Conservation (phyloP, 2,888 invertebrate genomes). For the Chromoteleia sp. region DNA sequence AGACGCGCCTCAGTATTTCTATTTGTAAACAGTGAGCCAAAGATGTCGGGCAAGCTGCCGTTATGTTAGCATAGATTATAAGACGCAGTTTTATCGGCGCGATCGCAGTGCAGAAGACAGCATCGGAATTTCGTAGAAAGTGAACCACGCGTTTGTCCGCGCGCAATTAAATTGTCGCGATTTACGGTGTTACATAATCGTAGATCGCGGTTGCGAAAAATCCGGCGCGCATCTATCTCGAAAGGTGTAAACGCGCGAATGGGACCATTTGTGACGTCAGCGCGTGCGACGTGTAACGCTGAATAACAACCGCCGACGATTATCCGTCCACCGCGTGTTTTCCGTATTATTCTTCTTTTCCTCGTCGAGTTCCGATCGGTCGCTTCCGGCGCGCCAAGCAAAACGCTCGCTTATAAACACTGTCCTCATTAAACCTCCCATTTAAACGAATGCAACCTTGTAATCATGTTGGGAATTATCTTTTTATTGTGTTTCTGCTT, state of each 20-base stretch:
- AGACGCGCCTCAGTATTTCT: constrained; percentile 50
- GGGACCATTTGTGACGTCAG: constrained; percentile 35
- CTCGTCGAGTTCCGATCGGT: constrained; percentile 34
- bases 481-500: constrained; percentile 12
- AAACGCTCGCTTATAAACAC: constrained; percentile 32
- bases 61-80: constrained; percentile 71
- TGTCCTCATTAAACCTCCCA: constrained; percentile 36
- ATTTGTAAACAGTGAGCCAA: constrained; percentile 69
- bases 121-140: constrained; percentile 63
- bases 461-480: constrained; percentile 8
- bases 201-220: constrained; percentile 8
- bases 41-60: constrained; percentile 70
- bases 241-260: not conserved
- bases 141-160: constrained; percentile 42
- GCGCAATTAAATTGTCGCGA: constrained; percentile 36
- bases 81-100: constrained; percentile 30
- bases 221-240: not conserved
- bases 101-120: constrained; percentile 43
- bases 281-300: constrained; percentile 19
- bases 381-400: constrained; percentile 42
- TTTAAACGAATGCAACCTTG: constrained; percentile 38
- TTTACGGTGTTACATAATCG: constrained; percentile 35
- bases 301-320: constrained; percentile 40
- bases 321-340: constrained; percentile 32
- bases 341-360: constrained; percentile 48